Evolutionary conservation across 2,113 vertebrate species (phyloP), one percentile per base, ranked within the genome.

Genomic region (Coreoperca whiteheadi): DNA sequence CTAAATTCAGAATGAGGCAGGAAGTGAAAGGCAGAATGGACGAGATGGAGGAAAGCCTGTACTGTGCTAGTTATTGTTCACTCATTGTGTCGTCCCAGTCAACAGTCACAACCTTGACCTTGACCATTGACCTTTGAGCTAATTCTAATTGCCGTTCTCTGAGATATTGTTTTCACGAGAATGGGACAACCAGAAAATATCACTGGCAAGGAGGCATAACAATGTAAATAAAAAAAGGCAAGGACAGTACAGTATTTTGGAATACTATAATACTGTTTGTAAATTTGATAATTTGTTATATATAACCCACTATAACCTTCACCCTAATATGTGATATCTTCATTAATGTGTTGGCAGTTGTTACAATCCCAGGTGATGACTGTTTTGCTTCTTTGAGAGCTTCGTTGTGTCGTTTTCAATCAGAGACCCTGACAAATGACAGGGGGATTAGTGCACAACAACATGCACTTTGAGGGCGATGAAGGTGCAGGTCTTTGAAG

Each of bases 251-350:
- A 59, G 7, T 4, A 54, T 63, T 14, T 57, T 57, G 23, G 0
- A 48, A 61, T n/a, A 8, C 25, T 61, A 41, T 77, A 69, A 74
- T 56, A 79, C 37, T 79, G 61, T 23, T 37, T 72, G 6, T 59
- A 43, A 12, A 4, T 43, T 43, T 43, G 41, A 16, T 0, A 16
- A 56, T 5, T 66, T 51, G 37, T 39, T 74, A 3, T 30, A 28
- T 34, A 34, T 28, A 48, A 81, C 43, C 14, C 25, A 16, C 16
- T 69, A 10, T 32, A 65, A 53, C 65, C 20, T 71, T 79, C 56
- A 74, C 21, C 37, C 25, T 25, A 59, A 46, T 2, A 14, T 73
- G 30, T 2, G 23, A n/a, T n/a, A 34, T 71, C 51, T 65, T 71
- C 74, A 73, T 43, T 18, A 53, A 81, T 57, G 14, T 60, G 23